Percentiles rank a stretch among this genome's conserved stretches.
Conservation (phyloP, 2,113 vertebrate species). For the Crotalus viridis region DNA sequence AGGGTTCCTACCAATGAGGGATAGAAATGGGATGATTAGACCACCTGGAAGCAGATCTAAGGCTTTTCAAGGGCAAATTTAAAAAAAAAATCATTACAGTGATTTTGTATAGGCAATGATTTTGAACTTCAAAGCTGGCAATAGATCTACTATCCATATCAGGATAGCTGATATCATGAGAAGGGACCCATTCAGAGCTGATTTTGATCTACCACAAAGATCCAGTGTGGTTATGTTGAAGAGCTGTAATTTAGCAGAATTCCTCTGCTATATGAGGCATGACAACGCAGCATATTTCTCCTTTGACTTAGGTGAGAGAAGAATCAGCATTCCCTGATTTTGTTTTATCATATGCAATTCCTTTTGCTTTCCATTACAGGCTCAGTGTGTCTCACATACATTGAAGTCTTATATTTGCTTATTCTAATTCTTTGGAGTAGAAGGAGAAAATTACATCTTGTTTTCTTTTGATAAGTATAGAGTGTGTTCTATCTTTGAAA, state of each 20-base stretch:
- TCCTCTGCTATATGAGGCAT: not conserved
- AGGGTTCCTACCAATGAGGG: not conserved
- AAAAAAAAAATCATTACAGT: not conserved
- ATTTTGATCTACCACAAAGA: not conserved
- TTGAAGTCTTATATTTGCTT: too few relatives aligned
- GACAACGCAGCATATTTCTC: not conserved
- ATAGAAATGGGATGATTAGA: not conserved
- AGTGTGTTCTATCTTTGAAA: not conserved
- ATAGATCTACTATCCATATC: not conserved
- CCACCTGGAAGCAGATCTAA: not conserved
- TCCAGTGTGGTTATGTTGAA: not conserved
- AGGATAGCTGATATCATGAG: not conserved
- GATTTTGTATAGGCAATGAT: not conserved
- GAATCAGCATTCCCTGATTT: not conserved
- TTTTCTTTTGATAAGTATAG: not conserved
- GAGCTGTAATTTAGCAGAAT: not conserved
- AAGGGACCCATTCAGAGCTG: not conserved
- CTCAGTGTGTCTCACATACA: not conserved
- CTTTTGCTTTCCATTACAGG: not conserved
- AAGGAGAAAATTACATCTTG: not conserved
- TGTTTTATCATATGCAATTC: not conserved
- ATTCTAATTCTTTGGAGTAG: not conserved
- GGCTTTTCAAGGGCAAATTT: not conserved
- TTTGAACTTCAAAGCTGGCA: not conserved
- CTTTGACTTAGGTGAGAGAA: not conserved